Conservation (phyloP, 2,113 vertebrate genomes). For the Trichechus manatus region DNA sequence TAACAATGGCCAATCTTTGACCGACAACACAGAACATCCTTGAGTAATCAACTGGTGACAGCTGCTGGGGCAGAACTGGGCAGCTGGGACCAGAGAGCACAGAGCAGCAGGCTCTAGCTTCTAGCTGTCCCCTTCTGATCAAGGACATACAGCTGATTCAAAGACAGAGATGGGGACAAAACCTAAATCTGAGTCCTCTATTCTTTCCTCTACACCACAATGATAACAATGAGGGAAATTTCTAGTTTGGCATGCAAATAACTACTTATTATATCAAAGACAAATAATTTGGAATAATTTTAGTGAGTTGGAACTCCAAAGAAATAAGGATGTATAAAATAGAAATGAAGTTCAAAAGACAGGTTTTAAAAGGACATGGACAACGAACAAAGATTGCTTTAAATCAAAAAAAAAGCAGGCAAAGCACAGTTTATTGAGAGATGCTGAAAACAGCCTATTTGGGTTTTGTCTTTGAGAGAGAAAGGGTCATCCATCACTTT, state of each 20-base stretch:
- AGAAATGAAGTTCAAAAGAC: constrained; percentile 45
- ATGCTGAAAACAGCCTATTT: neutral
- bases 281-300: constrained; percentile 29
- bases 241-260: constrained; percentile 1
- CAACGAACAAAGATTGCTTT: constrained; percentile 40
- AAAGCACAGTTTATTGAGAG: constrained; percentile 40
- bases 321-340: neutral
- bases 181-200: neutral
- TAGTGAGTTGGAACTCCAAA: constrained; percentile 40
- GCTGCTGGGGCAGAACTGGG: neutral
- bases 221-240: neutral
- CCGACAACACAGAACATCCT: neutral
- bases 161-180: neutral
- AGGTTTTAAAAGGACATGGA: neutral
- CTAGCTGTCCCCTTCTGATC: neutral
- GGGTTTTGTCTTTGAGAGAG: constrained; percentile 39
- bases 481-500: neutral
- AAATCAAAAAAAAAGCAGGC: constrained; percentile 20
- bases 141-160: constrained; percentile 15
- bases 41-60: constrained; percentile 47
- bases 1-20: constrained; percentile 55
- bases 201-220: neutral
- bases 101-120: neutral
- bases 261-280: constrained; percentile 17
- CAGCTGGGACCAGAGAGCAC: neutral